Evolutionary conservation across 2,113 vertebrate genomes (phyloP).

Genomic region (Hippolais icterina): DNA sequence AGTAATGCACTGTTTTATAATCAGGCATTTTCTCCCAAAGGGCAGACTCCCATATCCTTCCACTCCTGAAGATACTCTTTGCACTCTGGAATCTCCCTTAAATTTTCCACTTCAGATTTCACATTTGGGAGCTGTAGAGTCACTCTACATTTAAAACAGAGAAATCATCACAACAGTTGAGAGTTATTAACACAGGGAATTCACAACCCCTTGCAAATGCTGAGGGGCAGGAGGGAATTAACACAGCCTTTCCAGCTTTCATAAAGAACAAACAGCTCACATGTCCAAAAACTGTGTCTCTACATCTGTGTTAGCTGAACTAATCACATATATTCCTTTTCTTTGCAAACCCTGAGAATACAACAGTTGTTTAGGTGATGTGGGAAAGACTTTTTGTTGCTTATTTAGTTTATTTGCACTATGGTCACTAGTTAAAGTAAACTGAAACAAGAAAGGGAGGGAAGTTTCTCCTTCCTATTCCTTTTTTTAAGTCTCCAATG

Average conservation of each 20-base stretch:
- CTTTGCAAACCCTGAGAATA: constrained; percentile 1
- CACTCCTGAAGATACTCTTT: background rate
- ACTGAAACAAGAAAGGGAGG: background rate
- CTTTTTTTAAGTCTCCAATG: background rate
- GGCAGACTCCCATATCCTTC: background rate
- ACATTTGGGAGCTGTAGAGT: background rate
- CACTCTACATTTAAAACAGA: background rate
- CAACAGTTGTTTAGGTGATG: background rate
- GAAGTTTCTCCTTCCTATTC: background rate
- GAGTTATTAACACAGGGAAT: background rate
- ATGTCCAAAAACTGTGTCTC: background rate
- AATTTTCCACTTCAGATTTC: background rate
- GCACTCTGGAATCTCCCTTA: background rate
- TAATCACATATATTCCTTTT: background rate
- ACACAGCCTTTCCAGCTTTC: background rate
- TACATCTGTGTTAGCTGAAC: constrained; percentile 3
- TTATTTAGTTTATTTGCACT: constrained; percentile 44
- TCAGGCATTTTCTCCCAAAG: background rate
- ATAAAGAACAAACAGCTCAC: background rate
- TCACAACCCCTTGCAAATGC: background rate
- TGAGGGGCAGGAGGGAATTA: background rate
- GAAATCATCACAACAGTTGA: background rate
- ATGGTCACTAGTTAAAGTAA: constrained; percentile 30
- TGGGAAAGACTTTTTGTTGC: background rate
- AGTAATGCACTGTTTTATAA: background rate